phyloP scores from a whole-genome alignment of 2,888 invertebrate genomes.

The Gastrophysa polygoni region DNA sequence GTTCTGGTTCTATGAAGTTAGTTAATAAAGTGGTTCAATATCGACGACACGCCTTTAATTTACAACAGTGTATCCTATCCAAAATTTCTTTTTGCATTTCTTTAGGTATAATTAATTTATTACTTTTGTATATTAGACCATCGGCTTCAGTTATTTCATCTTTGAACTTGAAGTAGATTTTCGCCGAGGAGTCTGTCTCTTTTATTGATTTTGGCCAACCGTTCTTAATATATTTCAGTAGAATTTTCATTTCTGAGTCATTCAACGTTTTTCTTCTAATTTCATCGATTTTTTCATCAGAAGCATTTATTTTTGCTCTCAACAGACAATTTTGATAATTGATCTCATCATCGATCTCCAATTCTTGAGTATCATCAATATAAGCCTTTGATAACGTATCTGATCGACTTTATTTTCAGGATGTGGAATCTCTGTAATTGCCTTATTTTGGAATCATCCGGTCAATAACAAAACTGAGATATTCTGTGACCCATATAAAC shows the following conservation, averaged over 20 bases:
- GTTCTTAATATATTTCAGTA: neutral
- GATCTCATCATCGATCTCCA: neutral
- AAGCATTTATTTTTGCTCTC: slow-evolving; percentile 1
- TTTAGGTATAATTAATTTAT: neutral
- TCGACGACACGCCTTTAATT: too few relatives aligned
- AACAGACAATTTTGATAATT: neutral
- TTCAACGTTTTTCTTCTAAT: neutral
- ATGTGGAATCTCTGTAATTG: slow-evolving; percentile 36
- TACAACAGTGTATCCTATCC: neutral
- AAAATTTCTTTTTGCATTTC: neutral
- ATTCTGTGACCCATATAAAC: slow-evolving; percentile 39
- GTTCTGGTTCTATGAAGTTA: too few relatives aligned
- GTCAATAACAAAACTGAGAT: slow-evolving; percentile 29
- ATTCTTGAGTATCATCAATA: neutral
- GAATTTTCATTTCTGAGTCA: neutral
- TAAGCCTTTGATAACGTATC: neutral
- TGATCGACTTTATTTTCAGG: slow-evolving; percentile 5
- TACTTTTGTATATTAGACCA: neutral
- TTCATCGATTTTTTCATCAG: neutral
- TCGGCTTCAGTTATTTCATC: slow-evolving; percentile 3
- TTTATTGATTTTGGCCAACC: slow-evolving; percentile 5
- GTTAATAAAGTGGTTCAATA: too few relatives aligned
- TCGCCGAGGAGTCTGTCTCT: neutral
- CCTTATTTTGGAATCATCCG: slow-evolving; percentile 38
- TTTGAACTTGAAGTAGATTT: neutral